Conservation (phyloP, 2,888 invertebrate species). For the Thecophora atra region DNA sequence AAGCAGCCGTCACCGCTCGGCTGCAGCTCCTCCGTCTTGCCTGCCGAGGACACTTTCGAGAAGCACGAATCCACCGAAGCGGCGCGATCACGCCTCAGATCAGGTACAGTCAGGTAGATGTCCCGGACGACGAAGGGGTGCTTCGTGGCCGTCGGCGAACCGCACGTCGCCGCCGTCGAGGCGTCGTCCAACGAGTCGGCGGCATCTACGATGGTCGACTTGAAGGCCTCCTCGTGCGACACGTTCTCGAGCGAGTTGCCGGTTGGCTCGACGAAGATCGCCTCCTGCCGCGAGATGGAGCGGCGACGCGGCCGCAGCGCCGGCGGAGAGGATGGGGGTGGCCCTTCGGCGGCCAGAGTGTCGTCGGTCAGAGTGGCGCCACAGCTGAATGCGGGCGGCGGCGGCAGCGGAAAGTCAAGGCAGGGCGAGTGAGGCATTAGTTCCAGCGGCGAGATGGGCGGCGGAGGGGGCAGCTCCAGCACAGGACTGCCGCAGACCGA, state of each 20-base stretch:
- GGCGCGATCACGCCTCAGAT: conserved; percentile 83
- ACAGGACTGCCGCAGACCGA: conserved; percentile 60
- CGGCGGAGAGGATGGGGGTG: conserved; percentile 55
- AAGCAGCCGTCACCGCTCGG: conserved; percentile 71
- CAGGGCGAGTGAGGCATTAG: conserved; percentile 45
- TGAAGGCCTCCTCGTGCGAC: conserved; percentile 66
- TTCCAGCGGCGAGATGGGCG: conserved; percentile 50
- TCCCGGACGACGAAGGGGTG: conserved; percentile 71
- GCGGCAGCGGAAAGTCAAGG: conserved; percentile 49
- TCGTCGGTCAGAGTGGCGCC: conserved; percentile 38
- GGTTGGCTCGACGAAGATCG: conserved; percentile 80
- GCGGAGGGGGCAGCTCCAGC: conserved; percentile 57
- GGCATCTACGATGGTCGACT: conserved; percentile 49
- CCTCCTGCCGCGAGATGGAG: conserved; percentile 84
- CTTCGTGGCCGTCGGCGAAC: conserved; percentile 63
- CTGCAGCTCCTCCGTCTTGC: conserved; percentile 74
- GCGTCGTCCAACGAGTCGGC: conserved; percentile 61
- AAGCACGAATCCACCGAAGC: conserved; percentile 90
- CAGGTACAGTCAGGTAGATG: conserved; percentile 83
- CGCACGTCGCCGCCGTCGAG: conserved; percentile 64
- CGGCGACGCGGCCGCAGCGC: conserved; percentile 71
- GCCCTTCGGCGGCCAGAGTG: conserved; percentile 39
- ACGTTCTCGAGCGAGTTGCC: conserved; percentile 78
- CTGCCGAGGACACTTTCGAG: conserved; percentile 77
- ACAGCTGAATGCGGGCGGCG: conserved; percentile 45